phyloP scores from a whole-genome alignment of 2,113 vertebrate species.

The Myocastor coypus region DNA sequence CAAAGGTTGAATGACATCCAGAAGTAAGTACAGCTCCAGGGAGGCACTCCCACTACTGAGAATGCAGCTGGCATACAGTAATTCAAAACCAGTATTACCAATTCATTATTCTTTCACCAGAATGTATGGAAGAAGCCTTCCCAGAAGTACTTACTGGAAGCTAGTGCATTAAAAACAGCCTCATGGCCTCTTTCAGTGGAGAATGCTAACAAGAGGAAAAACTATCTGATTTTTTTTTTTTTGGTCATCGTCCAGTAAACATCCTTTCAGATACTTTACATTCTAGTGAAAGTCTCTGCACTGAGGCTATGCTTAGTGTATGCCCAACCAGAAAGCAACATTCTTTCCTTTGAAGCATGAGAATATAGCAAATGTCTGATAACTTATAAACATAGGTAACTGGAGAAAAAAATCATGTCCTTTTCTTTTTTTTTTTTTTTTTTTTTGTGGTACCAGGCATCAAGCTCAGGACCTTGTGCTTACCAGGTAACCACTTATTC shows the following conservation, averaged over 20 bases:
- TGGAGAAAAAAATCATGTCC: background rate
- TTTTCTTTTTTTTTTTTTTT: too few species aligned
- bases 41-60: background rate
- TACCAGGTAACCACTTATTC: too few species aligned
- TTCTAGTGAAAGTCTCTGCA: background rate
- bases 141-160: background rate
- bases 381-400: background rate
- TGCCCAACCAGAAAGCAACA: background rate
- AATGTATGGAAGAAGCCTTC: background rate
- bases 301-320: background rate
- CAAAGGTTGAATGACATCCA: background rate
- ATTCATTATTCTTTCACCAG: background rate
- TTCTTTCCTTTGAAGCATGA: background rate
- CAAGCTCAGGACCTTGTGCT: too few species aligned
- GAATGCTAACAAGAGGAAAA: background rate
- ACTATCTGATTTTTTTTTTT: background rate
- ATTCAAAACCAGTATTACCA: background rate
- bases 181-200: background rate
- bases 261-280: background rate
- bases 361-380: background rate
- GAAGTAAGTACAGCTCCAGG: background rate
- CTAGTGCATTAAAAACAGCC: background rate
- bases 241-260: background rate
- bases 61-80: background rate
- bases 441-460: too few species aligned